These are phyloP conservation scores for Gnathonemus echidnorhynchus DNA, from an alignment of 2,113 vertebrate genomes.

Conservation along the genomic window DNA sequence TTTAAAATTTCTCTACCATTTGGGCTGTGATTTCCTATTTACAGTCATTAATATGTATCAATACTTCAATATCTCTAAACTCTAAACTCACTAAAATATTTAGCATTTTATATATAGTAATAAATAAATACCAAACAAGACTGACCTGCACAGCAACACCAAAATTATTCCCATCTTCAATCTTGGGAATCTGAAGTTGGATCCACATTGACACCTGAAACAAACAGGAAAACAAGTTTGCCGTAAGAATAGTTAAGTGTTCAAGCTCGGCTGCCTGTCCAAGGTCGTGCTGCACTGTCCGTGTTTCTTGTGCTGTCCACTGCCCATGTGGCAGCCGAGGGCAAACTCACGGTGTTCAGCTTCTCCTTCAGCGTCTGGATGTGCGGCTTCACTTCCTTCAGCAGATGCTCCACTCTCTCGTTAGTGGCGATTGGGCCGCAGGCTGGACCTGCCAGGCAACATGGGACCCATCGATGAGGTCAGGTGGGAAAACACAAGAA, in stretches of 20 bases:
- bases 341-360: constrained; percentile 67
- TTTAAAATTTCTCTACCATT: not conserved
- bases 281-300: not conserved
- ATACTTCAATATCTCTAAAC: not conserved
- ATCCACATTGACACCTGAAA: constrained; percentile 78
- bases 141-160: constrained; percentile 84
- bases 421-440: constrained; percentile 78
- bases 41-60: not conserved
- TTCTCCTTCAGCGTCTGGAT: constrained; percentile 78
- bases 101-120: not conserved
- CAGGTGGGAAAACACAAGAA: not conserved
- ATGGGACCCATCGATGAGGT: not conserved
- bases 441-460: constrained; percentile 59
- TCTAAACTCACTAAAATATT: not conserved
- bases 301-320: not conserved
- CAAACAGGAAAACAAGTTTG: not conserved
- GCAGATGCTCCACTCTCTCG: constrained; percentile 64
- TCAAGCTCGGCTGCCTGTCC: not conserved
- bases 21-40: not conserved
- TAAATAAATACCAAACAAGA: not conserved
- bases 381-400: constrained; percentile 68
- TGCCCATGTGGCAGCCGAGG: not conserved
- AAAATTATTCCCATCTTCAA: constrained; percentile 87
- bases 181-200: constrained; percentile 77
- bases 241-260: not conserved